Conservation (phyloP, 2,888 invertebrate genomes). For the Trilocha varians region DNA sequence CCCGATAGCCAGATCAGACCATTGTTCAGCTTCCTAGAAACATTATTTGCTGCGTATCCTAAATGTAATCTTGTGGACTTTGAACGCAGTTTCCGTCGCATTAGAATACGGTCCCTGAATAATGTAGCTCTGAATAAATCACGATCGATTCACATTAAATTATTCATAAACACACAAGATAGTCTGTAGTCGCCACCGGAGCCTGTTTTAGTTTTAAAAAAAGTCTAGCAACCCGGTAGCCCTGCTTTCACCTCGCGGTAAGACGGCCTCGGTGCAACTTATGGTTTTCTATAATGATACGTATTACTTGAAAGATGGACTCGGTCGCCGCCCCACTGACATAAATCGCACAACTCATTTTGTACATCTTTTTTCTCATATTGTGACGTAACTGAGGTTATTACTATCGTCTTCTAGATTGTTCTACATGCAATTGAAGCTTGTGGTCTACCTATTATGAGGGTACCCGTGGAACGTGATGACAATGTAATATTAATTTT, state of each 20-base stretch:
- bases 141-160: background rate
- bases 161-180: background rate
- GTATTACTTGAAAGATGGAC: conserved; percentile 5
- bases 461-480: no score
- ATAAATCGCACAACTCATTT: conserved; percentile 1
- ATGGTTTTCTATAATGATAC: conserved; percentile 5
- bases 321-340: conserved; percentile 4
- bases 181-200: background rate
- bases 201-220: background rate
- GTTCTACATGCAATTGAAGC: no score
- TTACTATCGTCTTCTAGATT: no score
- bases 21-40: background rate
- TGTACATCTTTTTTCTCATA: background rate
- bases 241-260: conserved; percentile 5
- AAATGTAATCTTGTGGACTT: background rate
- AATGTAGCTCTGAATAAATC: background rate
- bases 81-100: background rate
- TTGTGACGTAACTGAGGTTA: background rate
- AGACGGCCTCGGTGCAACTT: conserved; percentile 5
- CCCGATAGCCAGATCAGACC: background rate
- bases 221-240: conserved; percentile 2
- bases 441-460: no score
- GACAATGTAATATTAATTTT: no score
- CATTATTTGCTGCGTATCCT: background rate
- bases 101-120: background rate